These are phyloP conservation scores for Lates calcarifer DNA, from an alignment of 2,113 vertebrate species.

Conservation along the genomic window DNA sequence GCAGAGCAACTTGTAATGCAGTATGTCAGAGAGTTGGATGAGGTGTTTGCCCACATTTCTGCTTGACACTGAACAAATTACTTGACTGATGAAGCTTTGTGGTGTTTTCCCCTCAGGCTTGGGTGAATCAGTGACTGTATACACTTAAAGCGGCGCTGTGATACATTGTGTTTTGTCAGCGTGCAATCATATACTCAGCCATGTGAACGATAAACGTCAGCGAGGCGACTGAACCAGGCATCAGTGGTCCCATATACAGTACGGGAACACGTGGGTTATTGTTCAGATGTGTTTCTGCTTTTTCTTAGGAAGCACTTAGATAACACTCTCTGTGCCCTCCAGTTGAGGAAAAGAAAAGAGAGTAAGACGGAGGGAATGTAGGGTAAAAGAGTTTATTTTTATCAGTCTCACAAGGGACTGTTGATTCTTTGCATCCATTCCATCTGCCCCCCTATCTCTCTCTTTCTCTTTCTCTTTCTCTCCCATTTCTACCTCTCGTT, in stretches of 20 bases:
- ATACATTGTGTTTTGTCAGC: constrained; percentile 50
- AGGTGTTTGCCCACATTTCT: constrained; percentile 32
- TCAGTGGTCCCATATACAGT: constrained; percentile 14
- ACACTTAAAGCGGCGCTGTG: constrained; percentile 16
- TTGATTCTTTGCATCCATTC: constrained; percentile 79
- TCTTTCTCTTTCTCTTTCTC: constrained; percentile 33
- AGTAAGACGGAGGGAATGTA: constrained; percentile 71
- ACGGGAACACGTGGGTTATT: constrained; percentile 53
- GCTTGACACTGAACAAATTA: constrained; percentile 49
- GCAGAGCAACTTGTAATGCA: not conserved
- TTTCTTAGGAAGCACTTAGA: constrained; percentile 73
- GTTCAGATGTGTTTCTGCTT: constrained; percentile 53
- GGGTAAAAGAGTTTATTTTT: constrained; percentile 85
- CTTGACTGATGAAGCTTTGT: constrained; percentile 28
- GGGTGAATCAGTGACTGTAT: constrained; percentile 35
- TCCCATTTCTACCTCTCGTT: constrained; percentile 9
- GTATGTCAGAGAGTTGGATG: not conserved
- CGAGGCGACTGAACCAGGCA: constrained; percentile 21
- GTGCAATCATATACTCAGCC: constrained; percentile 31
- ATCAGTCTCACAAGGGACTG: constrained; percentile 80
- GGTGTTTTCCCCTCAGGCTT: constrained; percentile 24
- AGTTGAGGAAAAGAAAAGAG: constrained; percentile 58
- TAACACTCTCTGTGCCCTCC: constrained; percentile 65
- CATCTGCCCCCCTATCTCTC: constrained; percentile 61
- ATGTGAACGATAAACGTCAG: constrained; percentile 23